Base-by-base conservation (phyloP, 1,140 invertebrate species). In the Maconellicoccus hirsutus region DNA sequence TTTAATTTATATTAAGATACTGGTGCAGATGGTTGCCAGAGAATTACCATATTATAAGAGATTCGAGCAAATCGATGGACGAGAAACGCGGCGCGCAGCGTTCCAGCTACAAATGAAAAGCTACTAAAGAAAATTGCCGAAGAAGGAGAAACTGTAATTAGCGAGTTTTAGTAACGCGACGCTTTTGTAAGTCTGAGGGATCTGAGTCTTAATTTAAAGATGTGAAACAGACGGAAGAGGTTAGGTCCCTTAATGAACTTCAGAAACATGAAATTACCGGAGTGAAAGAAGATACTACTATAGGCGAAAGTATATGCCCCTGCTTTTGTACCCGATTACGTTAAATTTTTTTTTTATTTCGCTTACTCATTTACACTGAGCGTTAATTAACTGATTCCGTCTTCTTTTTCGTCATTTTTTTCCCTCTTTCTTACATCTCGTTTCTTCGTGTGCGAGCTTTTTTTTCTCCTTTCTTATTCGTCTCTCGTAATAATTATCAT, bases 91-190 rank as follows among this genome's bases (percentile, higher is more conserved):
- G 19, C 21, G 61, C 10, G 61, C 10, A 25, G 61, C 61, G 21
- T 66, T 25, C 22, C 25, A 8, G 4, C 61, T 66, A 66, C 61
- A 26, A 66, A 66, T 66, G 61, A 26, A 66, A 66, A 66, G 61
- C 61, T 66, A 26, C 61, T 66, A 66, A 66, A 66, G 61, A 66
- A 66, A 66, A 66, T 66, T 66, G 61, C 61, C 61, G 61, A 66
- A 66, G 61, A 66, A 66, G 61, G 22, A 66, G 61, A 66, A 66
- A 66, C 61, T 66, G 61, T 66, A 66, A 66, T 66, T 66, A 66
- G 61, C 61, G 61, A 66, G 61, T 66, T 66, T 66, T 66, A 66
- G 61, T 66, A 26, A 26, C 21, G 61, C 22, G 25, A 26, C 22
- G 21, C 61, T 66, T 66, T 66, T 66, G 61, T 66, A 66, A 66